Conservation (phyloP, 2,113 vertebrate genomes). For the Equus quagga region DNA sequence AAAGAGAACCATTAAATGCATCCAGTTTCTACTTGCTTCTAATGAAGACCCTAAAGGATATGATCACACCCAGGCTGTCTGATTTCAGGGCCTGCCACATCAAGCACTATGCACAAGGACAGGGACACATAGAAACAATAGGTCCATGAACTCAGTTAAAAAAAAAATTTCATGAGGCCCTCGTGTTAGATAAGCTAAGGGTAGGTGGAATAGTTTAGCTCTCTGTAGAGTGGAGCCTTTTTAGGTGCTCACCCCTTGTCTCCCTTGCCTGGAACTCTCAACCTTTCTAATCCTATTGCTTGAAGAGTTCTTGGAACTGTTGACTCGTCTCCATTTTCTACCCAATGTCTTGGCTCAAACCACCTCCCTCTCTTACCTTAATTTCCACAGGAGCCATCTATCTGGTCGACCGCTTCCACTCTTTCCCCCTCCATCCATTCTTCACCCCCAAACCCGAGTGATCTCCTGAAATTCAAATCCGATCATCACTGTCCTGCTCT, state of each 20-base stretch:
- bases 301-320: background rate
- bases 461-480: background rate
- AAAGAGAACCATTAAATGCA: background rate
- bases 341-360: background rate
- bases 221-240: background rate
- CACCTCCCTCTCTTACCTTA: background rate
- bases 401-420: background rate
- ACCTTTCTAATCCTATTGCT: background rate
- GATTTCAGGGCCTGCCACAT: background rate
- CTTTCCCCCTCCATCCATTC: background rate
- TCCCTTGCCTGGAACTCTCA: background rate
- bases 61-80: background rate
- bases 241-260: background rate
- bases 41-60: background rate
- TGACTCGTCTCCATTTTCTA: background rate
- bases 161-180: background rate
- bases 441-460: too few species aligned
- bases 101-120: rapidly evolving
- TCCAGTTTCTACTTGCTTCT: background rate
- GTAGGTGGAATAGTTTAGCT: too few species aligned
- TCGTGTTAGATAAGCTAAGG: background rate
- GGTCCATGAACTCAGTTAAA: background rate
- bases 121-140: rapidly evolving
- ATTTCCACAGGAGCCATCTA: background rate
- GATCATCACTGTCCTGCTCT: background rate